A percentile compares a stretch with the other conserved stretches of the same genome.
Evolutionary conservation across 2,113 vertebrate genomes (phyloP).

Genomic region (Boulengeromyrus knoepffleri): DNA sequence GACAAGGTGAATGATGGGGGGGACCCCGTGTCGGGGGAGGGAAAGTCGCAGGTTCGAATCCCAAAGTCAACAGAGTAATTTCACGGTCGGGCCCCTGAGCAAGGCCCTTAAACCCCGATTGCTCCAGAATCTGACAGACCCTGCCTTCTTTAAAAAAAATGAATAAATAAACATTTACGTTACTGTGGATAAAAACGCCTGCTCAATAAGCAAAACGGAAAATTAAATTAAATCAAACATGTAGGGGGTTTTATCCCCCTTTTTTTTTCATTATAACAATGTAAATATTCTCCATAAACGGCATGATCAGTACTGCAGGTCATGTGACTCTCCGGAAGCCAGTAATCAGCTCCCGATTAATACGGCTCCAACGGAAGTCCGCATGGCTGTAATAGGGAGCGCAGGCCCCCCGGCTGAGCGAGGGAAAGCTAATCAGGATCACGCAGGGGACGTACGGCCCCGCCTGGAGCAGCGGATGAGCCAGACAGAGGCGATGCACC

Average conservation of each 20-base stretch:
- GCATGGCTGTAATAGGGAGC: not conserved
- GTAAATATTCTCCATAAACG: not conserved
- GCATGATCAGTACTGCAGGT: not conserved
- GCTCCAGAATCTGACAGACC: not conserved
- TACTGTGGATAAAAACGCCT: not conserved
- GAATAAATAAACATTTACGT: not conserved
- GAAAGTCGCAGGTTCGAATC: not conserved
- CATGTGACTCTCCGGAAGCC: not conserved
- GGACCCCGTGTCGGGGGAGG: not conserved
- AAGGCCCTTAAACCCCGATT: not conserved
- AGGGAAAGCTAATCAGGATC: not conserved
- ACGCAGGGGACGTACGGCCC: not conserved
- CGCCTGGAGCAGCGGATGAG: not conserved
- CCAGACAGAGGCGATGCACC: not conserved
- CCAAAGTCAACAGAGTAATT: not conserved
- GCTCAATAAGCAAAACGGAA: not conserved
- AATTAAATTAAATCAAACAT: not conserved
- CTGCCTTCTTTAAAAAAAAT: not conserved
- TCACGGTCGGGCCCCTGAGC: not conserved
- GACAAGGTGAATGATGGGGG: constrained; percentile 74
- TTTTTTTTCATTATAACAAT: not conserved
- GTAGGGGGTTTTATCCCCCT: not conserved
- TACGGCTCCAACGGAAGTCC: not conserved
- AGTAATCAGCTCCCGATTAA: not conserved
- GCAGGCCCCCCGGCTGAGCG: not conserved